Percentiles rank a stretch among this genome's conserved stretches.
phyloP scores from a whole-genome alignment of 2,888 invertebrate genomes.

The Tridacna crocea region DNA sequence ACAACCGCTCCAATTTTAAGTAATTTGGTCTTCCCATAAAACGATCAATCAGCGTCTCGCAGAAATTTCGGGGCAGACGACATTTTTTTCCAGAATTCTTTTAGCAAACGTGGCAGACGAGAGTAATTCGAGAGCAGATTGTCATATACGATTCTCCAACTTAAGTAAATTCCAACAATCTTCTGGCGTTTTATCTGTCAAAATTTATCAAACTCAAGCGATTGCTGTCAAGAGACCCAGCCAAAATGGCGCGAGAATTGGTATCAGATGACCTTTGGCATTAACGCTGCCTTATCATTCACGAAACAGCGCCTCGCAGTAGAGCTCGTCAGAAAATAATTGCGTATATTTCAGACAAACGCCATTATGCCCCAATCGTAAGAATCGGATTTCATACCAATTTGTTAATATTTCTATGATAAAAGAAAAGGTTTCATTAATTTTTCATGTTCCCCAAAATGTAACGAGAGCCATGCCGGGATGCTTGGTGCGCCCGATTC shows the following conservation, averaged over 20 bases:
- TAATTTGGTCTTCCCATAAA: slow-evolving; percentile 13
- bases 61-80: background rate
- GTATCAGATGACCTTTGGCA: slow-evolving; percentile 45
- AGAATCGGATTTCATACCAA: slow-evolving; percentile 34
- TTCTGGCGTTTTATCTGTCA: slow-evolving; percentile 24
- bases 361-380: slow-evolving; percentile 24
- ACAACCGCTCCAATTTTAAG: slow-evolving; percentile 19
- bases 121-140: slow-evolving; percentile 13
- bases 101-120: slow-evolving; percentile 23
- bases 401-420: slow-evolving; percentile 26
- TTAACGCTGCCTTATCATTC: slow-evolving; percentile 34
- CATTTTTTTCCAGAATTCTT: slow-evolving; percentile 7
- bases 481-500: slow-evolving; percentile 5
- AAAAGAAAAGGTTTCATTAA: slow-evolving; percentile 26
- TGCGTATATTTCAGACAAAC: slow-evolving; percentile 23
- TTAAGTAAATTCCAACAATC: slow-evolving; percentile 25
- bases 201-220: slow-evolving; percentile 15
- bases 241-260: slow-evolving; percentile 38
- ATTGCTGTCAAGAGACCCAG: slow-evolving; percentile 12
- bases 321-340: slow-evolving; percentile 19
- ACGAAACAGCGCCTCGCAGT: slow-evolving; percentile 25
- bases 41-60: slow-evolving; percentile 22
- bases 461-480: slow-evolving; percentile 18
- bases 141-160: slow-evolving; percentile 21
- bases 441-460: slow-evolving; percentile 22